Base-by-base conservation (phyloP, 2,797 vertebrate species). In the Ispidina lecontei region DNA sequence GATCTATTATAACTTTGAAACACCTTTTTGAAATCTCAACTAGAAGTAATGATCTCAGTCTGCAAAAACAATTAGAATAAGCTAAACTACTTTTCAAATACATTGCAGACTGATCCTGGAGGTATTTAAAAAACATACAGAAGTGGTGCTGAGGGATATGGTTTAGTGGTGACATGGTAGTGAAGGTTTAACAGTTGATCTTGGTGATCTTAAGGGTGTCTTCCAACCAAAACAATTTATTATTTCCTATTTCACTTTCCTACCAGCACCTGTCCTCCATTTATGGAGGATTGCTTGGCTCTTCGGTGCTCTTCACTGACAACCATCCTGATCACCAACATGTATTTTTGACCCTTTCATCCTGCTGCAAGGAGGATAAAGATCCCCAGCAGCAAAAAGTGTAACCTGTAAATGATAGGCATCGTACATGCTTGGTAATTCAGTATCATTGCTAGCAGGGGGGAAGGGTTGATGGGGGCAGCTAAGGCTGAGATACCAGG, bases 61-160 rank as follows among this genome's bases (percentile, higher is more conserved):
- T 73, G 14, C 19, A 88, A 59, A 81, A 75, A 0, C 7, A 70
- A 46, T 56, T 43, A 79, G 49, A 88, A 22, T 28, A 81, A 86
- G 46, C 25, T 31, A 25, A 78, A 13, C 21, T 70, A 5, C 6
- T 95, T 89, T 89, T 80, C 89, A 79, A 96, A 60, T 94, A 54
- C 81, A n/a, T 97, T 95, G 22, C 89, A 98, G 98, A 67, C 67
- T 51, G 86, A 91, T 12, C 62, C 90, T 63, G 54, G 54, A 22
- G n/a, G 54, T 56, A 56, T 33, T 56, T 55, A 55, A 55, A 55
- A 55, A 12, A 13, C n/a, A 31, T 21, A 13, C 22, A 31, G 54
- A 56, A 13, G n/a, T 56, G 54, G 54, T 56, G n/a, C 20, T 56
- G n/a, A 56, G 14, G 31, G 31, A 33, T 22, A 33, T 33, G 55